Evolutionary conservation across 2,113 vertebrate genomes (phyloP).

Genomic region (Nesogale talazaci): DNA sequence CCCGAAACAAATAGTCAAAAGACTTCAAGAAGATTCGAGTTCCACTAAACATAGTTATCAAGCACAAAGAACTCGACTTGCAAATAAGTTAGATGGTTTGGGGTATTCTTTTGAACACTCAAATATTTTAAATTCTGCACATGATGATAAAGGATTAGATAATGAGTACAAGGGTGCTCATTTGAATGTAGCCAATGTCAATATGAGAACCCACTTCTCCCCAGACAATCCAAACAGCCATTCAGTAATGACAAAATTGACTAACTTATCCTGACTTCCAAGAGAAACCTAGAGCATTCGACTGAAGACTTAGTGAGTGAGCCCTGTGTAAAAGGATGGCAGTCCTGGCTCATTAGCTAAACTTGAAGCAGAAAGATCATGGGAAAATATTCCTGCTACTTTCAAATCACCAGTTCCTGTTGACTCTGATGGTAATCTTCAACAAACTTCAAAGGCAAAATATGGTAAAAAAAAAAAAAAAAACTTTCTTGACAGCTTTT

Average conservation of each 20-base stretch:
- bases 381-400: constrained; percentile 86
- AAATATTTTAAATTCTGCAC: background rate
- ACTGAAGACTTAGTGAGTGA: constrained; percentile 68
- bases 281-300: constrained; percentile 74
- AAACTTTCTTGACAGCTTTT: too few species aligned
- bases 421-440: too few species aligned
- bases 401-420: too few species aligned
- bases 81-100: constrained; percentile 62
- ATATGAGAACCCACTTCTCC: background rate
- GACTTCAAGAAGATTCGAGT: background rate
- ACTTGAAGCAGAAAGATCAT: constrained; percentile 87
- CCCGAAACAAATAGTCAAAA: constrained; percentile 59
- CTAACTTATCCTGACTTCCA: constrained; percentile 81
- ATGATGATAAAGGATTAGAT: constrained; percentile 56
- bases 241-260: constrained; percentile 83
- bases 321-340: constrained; percentile 57
- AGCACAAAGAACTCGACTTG: constrained; percentile 54
- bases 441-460: too few species aligned
- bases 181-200: constrained; percentile 26
- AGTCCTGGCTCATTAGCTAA: constrained; percentile 86
- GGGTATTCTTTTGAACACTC: constrained; percentile 50
- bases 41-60: constrained; percentile 36
- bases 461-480: too few species aligned
- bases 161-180: constrained; percentile 44
- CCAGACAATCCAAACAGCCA: constrained; percentile 46